Evolutionary conservation across 37 sponge, comb jelly and placozoan species (phyloP).

Genomic region (Trichoplax adhaerens): DNA sequence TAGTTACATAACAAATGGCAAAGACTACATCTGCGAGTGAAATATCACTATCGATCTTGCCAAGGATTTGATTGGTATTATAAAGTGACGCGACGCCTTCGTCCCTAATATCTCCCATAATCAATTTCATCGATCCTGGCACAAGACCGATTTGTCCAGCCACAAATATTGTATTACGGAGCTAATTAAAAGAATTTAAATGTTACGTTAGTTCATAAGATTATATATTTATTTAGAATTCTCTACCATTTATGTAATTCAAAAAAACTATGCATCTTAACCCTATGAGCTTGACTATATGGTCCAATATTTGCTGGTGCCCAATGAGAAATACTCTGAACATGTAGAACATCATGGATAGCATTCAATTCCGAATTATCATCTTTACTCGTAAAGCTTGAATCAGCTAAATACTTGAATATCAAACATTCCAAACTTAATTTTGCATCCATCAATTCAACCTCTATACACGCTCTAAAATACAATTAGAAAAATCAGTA

Average conservation of each 20-base stretch:
- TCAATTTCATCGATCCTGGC: constrained; percentile 12
- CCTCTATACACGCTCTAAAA: constrained; percentile 35
- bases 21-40: not conserved
- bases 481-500: not conserved
- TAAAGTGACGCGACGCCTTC: not conserved
- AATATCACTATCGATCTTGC: constrained; percentile 4
- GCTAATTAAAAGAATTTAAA: constrained; percentile 11
- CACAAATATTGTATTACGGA: constrained; percentile 14
- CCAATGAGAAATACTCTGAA: constrained; percentile 68
- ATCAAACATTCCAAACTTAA: constrained; percentile 12
- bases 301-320: constrained; percentile 86
- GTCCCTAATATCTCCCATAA: not conserved
- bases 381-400: constrained; percentile 4
- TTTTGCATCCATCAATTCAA: constrained; percentile 23
- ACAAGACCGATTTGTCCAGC: constrained; percentile 68
- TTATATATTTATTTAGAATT: not conserved
- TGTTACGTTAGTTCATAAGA: not conserved
- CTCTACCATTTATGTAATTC: no score
- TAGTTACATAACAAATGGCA: not conserved
- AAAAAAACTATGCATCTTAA: not conserved
- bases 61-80: not conserved
- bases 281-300: constrained; percentile 58
- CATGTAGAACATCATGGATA: constrained; percentile 37
- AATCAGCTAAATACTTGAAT: not conserved
- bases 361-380: not conserved